phyloP scores from a whole-genome alignment of 2,797 vertebrate species.

The Leptatherina wallacei region DNA sequence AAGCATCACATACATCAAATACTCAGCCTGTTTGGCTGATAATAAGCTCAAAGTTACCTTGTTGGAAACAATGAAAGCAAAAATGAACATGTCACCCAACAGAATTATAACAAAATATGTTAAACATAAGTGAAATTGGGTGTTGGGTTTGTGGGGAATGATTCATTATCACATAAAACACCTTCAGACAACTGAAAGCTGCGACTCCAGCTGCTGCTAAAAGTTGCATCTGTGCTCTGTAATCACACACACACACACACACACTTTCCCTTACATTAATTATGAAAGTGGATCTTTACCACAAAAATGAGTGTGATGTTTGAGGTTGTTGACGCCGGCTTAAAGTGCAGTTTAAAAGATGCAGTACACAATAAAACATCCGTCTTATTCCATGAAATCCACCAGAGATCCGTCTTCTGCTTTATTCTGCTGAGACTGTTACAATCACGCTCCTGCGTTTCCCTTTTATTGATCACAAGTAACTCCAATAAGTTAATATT shows the following conservation, averaged over 20 bases:
- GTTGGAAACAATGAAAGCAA: slow-evolving; percentile 45
- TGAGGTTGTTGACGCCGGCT: slow-evolving; percentile 4
- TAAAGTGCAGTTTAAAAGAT: slow-evolving; percentile 11
- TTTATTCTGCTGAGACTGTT: not conserved
- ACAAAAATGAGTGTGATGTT: slow-evolving; percentile 19
- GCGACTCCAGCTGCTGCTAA: slow-evolving; percentile 30
- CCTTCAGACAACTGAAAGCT: slow-evolving; percentile 23
- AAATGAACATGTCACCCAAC: slow-evolving; percentile 26
- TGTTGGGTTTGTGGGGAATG: slow-evolving; percentile 13
- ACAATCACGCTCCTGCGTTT: not conserved
- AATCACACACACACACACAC: slow-evolving; percentile 32
- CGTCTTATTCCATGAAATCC: slow-evolving; percentile 12
- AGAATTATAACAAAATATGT: slow-evolving; percentile 20
- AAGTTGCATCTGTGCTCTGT: slow-evolving; percentile 27
- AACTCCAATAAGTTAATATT: not conserved
- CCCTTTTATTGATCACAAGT: not conserved
- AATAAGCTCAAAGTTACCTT: slow-evolving; percentile 56
- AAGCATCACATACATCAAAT: slow-evolving; percentile 68
- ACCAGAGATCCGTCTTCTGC: not conserved
- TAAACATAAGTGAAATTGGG: slow-evolving; percentile 34
- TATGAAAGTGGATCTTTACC: slow-evolving; percentile 11
- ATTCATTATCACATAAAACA: slow-evolving; percentile 35
- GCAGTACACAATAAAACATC: slow-evolving; percentile 19
- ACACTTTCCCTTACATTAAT: slow-evolving; percentile 18
- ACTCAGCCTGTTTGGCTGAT: slow-evolving; percentile 47